These are phyloP conservation scores for Heterotis niloticus DNA, from an alignment of 2,113 vertebrate species.

Conservation along the genomic window DNA sequence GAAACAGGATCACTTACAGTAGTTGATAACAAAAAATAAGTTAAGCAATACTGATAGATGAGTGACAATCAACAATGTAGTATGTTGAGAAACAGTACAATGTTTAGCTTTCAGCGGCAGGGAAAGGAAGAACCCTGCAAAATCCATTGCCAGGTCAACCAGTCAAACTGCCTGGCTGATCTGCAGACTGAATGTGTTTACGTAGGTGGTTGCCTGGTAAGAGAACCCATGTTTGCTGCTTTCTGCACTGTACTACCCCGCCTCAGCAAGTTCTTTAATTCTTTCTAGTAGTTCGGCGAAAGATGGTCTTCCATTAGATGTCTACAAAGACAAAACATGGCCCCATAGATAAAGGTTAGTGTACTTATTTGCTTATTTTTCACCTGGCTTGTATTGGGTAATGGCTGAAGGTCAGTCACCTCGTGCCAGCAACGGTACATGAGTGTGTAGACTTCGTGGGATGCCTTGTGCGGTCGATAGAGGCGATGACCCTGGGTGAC, in stretches of 20 bases:
- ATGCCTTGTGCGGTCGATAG: constrained; percentile 72
- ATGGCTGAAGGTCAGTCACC: constrained; percentile 48
- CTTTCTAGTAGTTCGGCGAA: constrained; percentile 68
- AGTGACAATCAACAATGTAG: background rate
- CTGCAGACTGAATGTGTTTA: background rate
- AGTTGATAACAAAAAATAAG: background rate
- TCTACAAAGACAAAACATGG: constrained; percentile 60
- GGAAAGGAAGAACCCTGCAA: too few species aligned
- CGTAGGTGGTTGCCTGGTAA: too few species aligned
- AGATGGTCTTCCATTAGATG: constrained; percentile 66
- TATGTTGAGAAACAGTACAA: background rate
- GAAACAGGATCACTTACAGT: background rate
- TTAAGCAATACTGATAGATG: too few species aligned
- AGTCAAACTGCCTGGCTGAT: background rate
- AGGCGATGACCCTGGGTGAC: constrained; percentile 76
- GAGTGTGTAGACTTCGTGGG: constrained; percentile 64
- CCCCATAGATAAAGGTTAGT: background rate
- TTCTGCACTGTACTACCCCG: constrained; percentile 33
- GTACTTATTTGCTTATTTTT: background rate
- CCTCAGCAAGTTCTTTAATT: constrained; percentile 63
- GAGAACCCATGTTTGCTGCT: background rate
- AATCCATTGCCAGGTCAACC: background rate
- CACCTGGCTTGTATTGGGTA: background rate
- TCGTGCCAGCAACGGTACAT: constrained; percentile 90
- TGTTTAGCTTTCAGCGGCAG: background rate